Conservation (phyloP, 2,888 invertebrate species). For the Ischnus inquisitorius region DNA sequence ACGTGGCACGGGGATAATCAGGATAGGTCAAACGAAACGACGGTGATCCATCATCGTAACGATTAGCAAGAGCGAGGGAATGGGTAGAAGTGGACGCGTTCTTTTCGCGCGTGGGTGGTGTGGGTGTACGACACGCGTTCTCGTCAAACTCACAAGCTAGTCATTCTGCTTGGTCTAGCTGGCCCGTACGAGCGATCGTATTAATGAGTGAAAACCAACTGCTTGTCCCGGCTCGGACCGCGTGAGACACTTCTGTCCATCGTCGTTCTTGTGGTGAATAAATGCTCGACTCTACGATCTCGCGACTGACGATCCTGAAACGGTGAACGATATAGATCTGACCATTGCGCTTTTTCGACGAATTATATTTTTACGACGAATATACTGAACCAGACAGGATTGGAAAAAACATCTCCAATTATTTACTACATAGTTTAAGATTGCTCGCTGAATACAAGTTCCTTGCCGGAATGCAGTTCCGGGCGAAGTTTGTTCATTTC, state of each 20-base stretch:
- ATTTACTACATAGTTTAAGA: no score
- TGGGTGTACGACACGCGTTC: constrained; percentile 76
- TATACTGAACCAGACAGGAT: no score
- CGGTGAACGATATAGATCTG: background rate
- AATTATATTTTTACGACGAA: no score
- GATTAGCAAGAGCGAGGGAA: constrained; percentile 73
- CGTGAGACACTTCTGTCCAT: constrained; percentile 71
- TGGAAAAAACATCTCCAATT: no score
- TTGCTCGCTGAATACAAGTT: no score
- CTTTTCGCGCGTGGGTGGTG: constrained; percentile 77
- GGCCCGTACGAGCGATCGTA: constrained; percentile 75
- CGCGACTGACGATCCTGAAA: background rate
- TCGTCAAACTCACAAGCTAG: constrained; percentile 45
- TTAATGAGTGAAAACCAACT: constrained; percentile 68
- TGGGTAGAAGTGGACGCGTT: constrained; percentile 62
- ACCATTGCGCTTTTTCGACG: no score
- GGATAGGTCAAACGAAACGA: constrained; percentile 66
- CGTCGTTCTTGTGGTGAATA: constrained; percentile 57
- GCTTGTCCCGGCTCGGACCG: background rate
- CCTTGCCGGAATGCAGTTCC: no score
- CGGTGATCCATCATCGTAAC: constrained; percentile 81
- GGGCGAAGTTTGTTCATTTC: no score
- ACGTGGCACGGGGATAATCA: constrained; percentile 68
- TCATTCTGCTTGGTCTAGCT: constrained; percentile 68
- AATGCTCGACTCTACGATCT: background rate